These are phyloP conservation scores for Leptarthrus brevirostris DNA, from an alignment of 2,888 invertebrate species.

Conservation along the genomic window DNA sequence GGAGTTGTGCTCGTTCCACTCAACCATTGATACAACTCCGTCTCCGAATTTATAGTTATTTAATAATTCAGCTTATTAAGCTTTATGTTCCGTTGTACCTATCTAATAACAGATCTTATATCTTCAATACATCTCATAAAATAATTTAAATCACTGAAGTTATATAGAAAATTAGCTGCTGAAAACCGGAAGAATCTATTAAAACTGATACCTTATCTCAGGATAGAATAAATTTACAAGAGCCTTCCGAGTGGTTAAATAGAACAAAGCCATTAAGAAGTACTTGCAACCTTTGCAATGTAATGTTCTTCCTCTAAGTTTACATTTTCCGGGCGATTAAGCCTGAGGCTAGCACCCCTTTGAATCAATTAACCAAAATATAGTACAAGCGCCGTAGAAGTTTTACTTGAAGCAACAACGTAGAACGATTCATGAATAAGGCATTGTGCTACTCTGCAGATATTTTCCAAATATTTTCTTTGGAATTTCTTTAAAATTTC, in stretches of 20 bases:
- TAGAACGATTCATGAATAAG: not conserved
- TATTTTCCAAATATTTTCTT: constrained; percentile 30
- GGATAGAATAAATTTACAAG: constrained; percentile 19
- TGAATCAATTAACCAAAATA: constrained; percentile 32
- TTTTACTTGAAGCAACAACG: not conserved
- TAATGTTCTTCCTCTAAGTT: constrained; percentile 11
- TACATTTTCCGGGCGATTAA: constrained; percentile 19
- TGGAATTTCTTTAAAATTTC: constrained; percentile 6
- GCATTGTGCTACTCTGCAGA: too few relatives aligned
- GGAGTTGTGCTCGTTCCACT: too few relatives aligned
- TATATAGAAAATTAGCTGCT: too few relatives aligned
- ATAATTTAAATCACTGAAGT: too few relatives aligned
- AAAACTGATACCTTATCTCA: constrained; percentile 12
- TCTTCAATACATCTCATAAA: too few relatives aligned
- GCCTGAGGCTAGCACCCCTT: not conserved
- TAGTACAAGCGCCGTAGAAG: not conserved
- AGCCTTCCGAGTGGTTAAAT: not conserved
- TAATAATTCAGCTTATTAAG: too few relatives aligned
- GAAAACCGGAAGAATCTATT: too few relatives aligned
- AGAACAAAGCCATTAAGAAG: not conserved
- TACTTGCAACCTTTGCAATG: not conserved
- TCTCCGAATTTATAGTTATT: too few relatives aligned
- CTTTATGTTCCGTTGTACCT: too few relatives aligned
- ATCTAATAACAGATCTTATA: too few relatives aligned
- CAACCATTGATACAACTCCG: too few relatives aligned